Evolutionary conservation across 2,113 vertebrate species (phyloP), one percentile per base, ranked within the genome.

Genomic region (Parotia lawesii): DNA sequence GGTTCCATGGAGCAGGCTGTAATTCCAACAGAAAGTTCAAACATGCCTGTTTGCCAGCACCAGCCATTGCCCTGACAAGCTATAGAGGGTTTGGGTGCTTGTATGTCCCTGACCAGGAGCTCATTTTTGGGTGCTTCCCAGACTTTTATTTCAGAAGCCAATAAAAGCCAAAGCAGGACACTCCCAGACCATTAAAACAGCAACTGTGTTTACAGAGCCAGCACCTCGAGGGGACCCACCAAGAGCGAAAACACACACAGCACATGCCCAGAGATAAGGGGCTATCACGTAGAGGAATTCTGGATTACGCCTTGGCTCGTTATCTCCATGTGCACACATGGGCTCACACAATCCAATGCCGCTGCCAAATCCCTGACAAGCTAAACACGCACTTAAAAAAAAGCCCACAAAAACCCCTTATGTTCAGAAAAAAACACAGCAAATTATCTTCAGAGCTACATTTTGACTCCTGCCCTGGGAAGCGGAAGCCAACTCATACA

Each of bases 261-360:
- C 40, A 42, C 64, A 53, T 40, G 87, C 47, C 57, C 50, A 22
- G 67, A 95, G 95, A 96, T 95, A 96, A 95, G 90, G 66, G 85
- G 47, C 62, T 95, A 86, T 89, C 86, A 15, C 45, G 48, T 4
- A 82, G 62, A 93, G 78, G 82, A 89, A 66, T 58, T 87, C 47
- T 65, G 78, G 90, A 85, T 96, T 65, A 85, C 0, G 50, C 71
- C 85, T 64, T 28, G 8, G 47, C 44, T 91, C 2, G 0, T 95
- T 94, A 96, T 96, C 96, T 89, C 73, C 35, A 2, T 2, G 35
- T 3, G 23, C 80, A 85, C 85, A 89, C 81, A 62, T 0, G 10
- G 73, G 21, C 21, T 10, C 65, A 38, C 79, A 44, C 66, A 72
- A 38, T 31, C 78, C 87, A 90, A 27, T 48, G 22, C 21, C 0